phyloP scores from a whole-genome alignment of 2,888 invertebrate genomes.

The Tipula confusa region DNA sequence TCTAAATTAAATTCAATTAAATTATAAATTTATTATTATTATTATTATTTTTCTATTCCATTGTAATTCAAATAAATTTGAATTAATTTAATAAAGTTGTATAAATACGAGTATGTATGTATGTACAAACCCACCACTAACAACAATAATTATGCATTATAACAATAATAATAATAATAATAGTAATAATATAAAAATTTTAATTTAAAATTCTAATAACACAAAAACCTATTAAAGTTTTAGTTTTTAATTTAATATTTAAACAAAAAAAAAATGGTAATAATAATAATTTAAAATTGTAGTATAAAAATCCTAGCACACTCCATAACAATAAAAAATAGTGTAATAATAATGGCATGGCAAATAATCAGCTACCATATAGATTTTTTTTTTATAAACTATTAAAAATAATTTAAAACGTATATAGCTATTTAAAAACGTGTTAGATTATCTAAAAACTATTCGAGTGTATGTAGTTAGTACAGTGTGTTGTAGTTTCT shows the following conservation, averaged over 20 bases:
- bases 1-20: neutral
- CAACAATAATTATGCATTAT: neutral
- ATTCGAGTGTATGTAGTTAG: neutral
- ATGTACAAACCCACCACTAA: neutral
- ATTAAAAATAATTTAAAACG: constrained; percentile 20
- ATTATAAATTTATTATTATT: neutral
- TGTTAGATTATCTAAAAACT: neutral
- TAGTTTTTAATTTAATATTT: constrained; percentile 3
- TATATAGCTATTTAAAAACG: neutral
- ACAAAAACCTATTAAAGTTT: constrained; percentile 17
- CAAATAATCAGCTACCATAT: constrained; percentile 20
- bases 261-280: too few species aligned
- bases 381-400: neutral
- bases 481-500: neutral
- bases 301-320: neutral
- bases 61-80: neutral
- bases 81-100: constrained; percentile 20
- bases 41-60: neutral
- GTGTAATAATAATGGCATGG: neutral
- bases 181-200: neutral
- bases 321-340: neutral
- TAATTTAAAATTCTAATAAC: constrained; percentile 25
- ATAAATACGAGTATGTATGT: neutral
- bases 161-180: neutral
- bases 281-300: too few species aligned